Evolutionary conservation across 2,797 vertebrate species (phyloP).

Genomic region (Macroramphosus scolopax): DNA sequence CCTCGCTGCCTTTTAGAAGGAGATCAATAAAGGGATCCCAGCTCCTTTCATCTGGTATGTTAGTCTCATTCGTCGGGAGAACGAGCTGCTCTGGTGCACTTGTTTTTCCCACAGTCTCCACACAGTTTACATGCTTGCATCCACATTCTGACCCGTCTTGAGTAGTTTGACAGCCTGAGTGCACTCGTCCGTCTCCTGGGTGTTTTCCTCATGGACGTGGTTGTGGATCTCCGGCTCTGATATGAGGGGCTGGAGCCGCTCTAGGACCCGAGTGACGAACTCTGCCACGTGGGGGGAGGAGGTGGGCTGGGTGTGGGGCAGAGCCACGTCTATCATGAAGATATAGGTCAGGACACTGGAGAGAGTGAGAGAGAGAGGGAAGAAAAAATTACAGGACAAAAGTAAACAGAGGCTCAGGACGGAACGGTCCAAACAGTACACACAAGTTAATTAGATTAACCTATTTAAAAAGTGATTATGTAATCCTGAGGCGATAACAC

Average conservation of each 20-base stretch:
- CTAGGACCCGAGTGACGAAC: slow-evolving; percentile 87
- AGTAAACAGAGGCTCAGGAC: slow-evolving; percentile 8
- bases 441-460: slow-evolving; percentile 37
- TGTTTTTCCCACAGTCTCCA: not conserved
- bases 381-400: not conserved
- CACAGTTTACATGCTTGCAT: slow-evolving; percentile 34
- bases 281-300: slow-evolving; percentile 90
- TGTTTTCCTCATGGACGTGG: slow-evolving; percentile 92
- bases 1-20: slow-evolving; percentile 27
- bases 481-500: slow-evolving; percentile 19
- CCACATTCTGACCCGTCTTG: slow-evolving; percentile 85
- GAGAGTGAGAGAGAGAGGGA: slow-evolving; percentile 19
- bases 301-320: slow-evolving; percentile 90
- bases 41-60: slow-evolving; percentile 28
- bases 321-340: slow-evolving; percentile 96
- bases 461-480: slow-evolving; percentile 27
- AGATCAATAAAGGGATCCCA: slow-evolving; percentile 32
- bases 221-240: slow-evolving; percentile 94
- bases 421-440: slow-evolving; percentile 13
- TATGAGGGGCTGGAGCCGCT: slow-evolving; percentile 88
- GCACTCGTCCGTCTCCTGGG: slow-evolving; percentile 88
- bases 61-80: slow-evolving; percentile 24
- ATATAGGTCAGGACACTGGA: slow-evolving; percentile 95
- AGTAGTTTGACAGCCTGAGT: slow-evolving; percentile 98
- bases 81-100: slow-evolving; percentile 1